A percentile compares a stretch with the other conserved stretches of the same genome.
Evolutionary conservation across 2,888 invertebrate genomes (phyloP).

Genomic region (Rhaphigaster nebulosa): DNA sequence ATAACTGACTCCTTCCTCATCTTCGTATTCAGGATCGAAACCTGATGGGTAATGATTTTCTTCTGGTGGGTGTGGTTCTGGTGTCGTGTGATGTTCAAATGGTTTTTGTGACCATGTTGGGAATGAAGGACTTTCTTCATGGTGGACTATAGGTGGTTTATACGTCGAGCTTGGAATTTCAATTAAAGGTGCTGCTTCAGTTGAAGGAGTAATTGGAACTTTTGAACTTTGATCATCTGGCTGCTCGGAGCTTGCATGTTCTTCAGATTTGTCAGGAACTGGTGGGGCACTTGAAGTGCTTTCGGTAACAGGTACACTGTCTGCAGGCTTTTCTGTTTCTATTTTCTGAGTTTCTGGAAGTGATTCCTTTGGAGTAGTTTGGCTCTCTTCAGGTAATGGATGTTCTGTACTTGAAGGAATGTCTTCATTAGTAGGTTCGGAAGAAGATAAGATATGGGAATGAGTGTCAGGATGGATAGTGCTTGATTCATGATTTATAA

Average conservation of each 20-base stretch:
- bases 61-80: constrained; percentile 64
- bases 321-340: constrained; percentile 39
- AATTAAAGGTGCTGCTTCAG: constrained; percentile 31
- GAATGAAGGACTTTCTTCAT: constrained; percentile 56
- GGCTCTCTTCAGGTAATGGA: neutral
- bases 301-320: neutral
- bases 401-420: neutral
- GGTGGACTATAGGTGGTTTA: neutral
- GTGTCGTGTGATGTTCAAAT: constrained; percentile 62
- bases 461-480: constrained; percentile 26
- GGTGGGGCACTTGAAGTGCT: constrained; percentile 1
- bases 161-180: constrained; percentile 49
- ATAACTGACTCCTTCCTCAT: constrained; percentile 82
- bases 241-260: neutral
- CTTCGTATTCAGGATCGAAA: constrained; percentile 78
- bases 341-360: neutral
- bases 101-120: constrained; percentile 63
- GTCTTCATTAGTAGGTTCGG: neutral
- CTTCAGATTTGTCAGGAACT: constrained; percentile 8
- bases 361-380: constrained; percentile 18
- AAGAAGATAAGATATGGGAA: neutral
- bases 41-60: constrained; percentile 67
- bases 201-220: constrained; percentile 9
- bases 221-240: constrained; percentile 32
- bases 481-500: constrained; percentile 14